Percentiles rank a stretch among this genome's conserved stretches.
These are phyloP conservation scores for Molossus molossus DNA, from an alignment of 2,797 vertebrate species.

Conservation along the genomic window DNA sequence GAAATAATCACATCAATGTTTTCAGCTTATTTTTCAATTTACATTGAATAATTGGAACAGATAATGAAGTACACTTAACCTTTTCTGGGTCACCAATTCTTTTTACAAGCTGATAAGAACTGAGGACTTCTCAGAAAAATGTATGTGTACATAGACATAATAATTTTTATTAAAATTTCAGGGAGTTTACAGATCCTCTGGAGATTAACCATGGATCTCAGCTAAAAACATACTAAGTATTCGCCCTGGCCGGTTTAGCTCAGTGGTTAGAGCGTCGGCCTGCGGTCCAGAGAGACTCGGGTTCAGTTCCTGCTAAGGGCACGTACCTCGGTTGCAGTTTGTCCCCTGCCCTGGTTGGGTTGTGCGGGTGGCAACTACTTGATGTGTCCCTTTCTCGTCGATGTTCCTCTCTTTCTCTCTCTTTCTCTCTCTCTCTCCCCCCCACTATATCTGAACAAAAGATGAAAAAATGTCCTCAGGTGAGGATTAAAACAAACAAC, in stretches of 20 bases:
- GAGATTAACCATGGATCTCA: not conserved
- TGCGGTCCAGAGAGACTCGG: no score
- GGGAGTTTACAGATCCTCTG: not conserved
- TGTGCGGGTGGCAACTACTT: no score
- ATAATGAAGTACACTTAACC: not conserved
- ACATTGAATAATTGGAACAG: not conserved
- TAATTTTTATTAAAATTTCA: conserved; percentile 46
- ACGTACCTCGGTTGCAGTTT: no score
- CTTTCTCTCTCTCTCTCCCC: no score
- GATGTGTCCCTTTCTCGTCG: no score
- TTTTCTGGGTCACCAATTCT: not conserved
- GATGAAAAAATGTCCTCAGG: no score
- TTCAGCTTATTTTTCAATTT: conserved; percentile 26
- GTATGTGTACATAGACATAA: not conserved
- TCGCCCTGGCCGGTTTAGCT: no score
- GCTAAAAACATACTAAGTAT: not conserved
- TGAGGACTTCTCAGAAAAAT: not conserved
- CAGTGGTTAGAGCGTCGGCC: no score
- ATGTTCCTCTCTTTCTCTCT: no score
- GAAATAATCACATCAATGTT: conserved; percentile 41
- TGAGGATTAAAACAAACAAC: not conserved
- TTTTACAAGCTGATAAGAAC: not conserved
- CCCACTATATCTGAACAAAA: no score
- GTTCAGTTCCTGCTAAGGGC: no score
- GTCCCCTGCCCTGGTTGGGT: no score